Percentiles rank a stretch among this genome's conserved stretches.
Conservation (phyloP, 2,113 vertebrate genomes). For the Trogon surrucura region DNA sequence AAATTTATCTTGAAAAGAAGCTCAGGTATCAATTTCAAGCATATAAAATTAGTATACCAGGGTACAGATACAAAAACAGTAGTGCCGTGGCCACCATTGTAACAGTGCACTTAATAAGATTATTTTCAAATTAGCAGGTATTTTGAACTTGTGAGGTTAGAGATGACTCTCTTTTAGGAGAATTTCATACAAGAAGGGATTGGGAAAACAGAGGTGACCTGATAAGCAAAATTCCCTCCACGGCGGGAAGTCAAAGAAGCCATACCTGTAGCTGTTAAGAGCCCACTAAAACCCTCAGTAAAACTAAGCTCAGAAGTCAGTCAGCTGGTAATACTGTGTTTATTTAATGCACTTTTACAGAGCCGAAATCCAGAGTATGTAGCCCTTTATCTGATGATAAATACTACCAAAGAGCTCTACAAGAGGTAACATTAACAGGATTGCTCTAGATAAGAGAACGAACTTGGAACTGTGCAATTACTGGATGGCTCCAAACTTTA, state of each 20-base stretch:
- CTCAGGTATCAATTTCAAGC: background rate
- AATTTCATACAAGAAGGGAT: background rate
- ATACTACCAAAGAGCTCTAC: background rate
- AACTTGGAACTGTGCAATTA: background rate
- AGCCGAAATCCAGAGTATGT: background rate
- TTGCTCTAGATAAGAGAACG: background rate
- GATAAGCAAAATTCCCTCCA: background rate
- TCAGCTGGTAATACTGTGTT: background rate
- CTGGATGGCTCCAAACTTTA: background rate
- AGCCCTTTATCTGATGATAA: background rate
- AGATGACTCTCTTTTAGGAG: background rate
- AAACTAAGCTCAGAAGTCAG: background rate
- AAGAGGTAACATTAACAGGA: background rate
- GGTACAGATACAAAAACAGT: background rate
- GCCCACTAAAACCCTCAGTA: background rate
- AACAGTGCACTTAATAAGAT: background rate
- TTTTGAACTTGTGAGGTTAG: background rate
- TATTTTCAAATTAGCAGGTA: background rate
- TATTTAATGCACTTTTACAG: background rate
- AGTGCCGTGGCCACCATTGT: background rate
- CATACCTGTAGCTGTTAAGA: background rate
- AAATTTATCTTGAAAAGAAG: background rate
- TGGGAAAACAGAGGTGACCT: background rate
- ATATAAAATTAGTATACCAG: background rate
- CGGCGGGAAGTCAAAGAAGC: background rate